Evolutionary conservation across 2,113 vertebrate genomes (phyloP), one percentile per base, ranked within the genome.

Genomic region (Pelmatolapia mariae): DNA sequence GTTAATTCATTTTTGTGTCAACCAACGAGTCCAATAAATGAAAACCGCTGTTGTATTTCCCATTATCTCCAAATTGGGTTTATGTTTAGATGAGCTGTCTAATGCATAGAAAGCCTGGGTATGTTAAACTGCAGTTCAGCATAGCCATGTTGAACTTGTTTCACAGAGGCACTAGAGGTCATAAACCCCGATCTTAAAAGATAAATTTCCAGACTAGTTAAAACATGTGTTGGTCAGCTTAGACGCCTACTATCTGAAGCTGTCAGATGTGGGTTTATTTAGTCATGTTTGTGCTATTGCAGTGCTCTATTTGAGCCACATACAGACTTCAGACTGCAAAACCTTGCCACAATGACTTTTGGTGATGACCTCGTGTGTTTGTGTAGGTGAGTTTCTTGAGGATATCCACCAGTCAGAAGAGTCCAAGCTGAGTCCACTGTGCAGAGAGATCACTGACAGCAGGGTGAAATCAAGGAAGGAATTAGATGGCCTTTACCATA

Each of bases 391-490:
- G 88, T 97, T 98, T 86, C 93, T 98, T 3, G 91, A 96, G 15
- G 97, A 97, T 73, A 96, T 98, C 89, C 96, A 95, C 68, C 94
- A 36, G 12, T 80, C 96, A 63, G 12, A 97, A 82, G 96, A 97
- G 78, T 96, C 94, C 24, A 96, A 92, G 83, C 91, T 99, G 92
- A 91, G 92, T 54, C 87, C 95, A 7, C 10, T 98, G 83, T 92
- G 94, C 86, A 96, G 97, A 90, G 97, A 97, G 68, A 98, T 99
- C 94, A 97, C 97, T 1, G 97, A 97, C 18, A 95, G 87, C 54
- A 86, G 85, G 78, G 96, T 96, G 18, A 95, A 53, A 78, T 81
- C 79, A 1, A 91, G 93, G 61, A 96, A 97, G 4, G 97, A 98
- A 19, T 53, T 96, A 19, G 96, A 97, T 4, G 94, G 81, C 11